Evolutionary conservation across 2,113 vertebrate species (phyloP).

Genomic region (Rhipidura dahli): DNA sequence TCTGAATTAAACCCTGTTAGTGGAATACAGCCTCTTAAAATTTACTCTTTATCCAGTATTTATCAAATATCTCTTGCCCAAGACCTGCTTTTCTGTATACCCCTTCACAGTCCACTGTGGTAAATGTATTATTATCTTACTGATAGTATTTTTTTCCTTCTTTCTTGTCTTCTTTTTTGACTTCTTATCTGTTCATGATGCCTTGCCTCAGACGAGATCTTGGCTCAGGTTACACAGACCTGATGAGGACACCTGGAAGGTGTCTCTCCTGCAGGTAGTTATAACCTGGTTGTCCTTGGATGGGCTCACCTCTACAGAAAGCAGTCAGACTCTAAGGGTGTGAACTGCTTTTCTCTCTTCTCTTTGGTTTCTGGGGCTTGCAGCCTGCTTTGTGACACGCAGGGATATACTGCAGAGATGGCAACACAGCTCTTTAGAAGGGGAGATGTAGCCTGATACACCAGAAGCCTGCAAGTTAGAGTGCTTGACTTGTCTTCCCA

Average conservation of each 20-base stretch:
- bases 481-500: background rate
- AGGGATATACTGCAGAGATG: background rate
- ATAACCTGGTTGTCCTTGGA: accelerated
- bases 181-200: background rate
- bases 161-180: too few species aligned
- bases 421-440: background rate
- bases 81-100: background rate
- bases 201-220: background rate
- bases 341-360: background rate
- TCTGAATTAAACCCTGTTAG: background rate
- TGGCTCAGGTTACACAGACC: background rate
- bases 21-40: background rate
- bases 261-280: background rate
- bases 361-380: background rate
- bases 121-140: background rate
- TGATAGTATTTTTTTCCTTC: background rate
- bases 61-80: background rate
- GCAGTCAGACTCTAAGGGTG: background rate
- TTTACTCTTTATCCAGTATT: background rate
- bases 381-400: accelerated
- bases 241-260: background rate
- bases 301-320: background rate
- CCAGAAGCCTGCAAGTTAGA: background rate
- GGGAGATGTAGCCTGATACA: background rate
- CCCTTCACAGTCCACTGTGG: background rate